These are phyloP conservation scores for Drosophila albomicans DNA, from an alignment of 1,140 invertebrate species.

Conservation along the genomic window DNA sequence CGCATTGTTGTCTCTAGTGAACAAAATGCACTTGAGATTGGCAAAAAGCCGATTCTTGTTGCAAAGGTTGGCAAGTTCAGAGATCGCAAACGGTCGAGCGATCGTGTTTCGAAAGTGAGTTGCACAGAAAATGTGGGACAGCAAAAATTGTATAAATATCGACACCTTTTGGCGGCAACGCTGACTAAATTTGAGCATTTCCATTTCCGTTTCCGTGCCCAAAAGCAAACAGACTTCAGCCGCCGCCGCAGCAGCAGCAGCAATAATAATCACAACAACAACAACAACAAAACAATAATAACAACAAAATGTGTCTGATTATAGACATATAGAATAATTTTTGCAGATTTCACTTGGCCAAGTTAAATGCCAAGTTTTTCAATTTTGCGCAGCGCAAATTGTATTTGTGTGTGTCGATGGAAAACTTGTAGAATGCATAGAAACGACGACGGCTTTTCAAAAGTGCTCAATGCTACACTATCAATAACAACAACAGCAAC, in stretches of 20 bases:
- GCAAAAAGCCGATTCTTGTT: neutral
- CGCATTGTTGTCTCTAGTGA: too few relatives aligned
- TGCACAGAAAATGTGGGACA: conserved; percentile 49
- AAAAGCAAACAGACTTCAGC: conserved; percentile 41
- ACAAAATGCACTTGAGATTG: too few relatives aligned
- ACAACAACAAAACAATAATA: neutral
- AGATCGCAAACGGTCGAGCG: neutral
- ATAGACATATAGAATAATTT: conserved; percentile 55
- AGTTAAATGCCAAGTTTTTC: conserved; percentile 74
- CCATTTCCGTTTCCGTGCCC: conserved; percentile 75
- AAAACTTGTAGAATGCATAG: conserved; percentile 79
- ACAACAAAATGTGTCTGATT: conserved; percentile 26
- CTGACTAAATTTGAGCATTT: conserved; percentile 71
- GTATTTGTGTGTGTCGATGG: conserved; percentile 47
- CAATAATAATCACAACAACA: neutral
- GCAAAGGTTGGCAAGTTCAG: neutral
- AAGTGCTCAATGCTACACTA: conserved; percentile 76
- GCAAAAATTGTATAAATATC: conserved; percentile 38
- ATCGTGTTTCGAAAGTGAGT: conserved; percentile 33
- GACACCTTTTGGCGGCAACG: conserved; percentile 55
- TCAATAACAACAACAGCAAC: conserved; percentile 63
- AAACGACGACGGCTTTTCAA: conserved; percentile 73
- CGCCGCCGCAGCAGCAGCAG: conserved; percentile 21
- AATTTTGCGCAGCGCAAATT: conserved; percentile 32
- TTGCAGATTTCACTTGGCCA: conserved; percentile 56